Conservation (phyloP, 1,140 invertebrate genomes). For the Macrostomum lignano region DNA sequence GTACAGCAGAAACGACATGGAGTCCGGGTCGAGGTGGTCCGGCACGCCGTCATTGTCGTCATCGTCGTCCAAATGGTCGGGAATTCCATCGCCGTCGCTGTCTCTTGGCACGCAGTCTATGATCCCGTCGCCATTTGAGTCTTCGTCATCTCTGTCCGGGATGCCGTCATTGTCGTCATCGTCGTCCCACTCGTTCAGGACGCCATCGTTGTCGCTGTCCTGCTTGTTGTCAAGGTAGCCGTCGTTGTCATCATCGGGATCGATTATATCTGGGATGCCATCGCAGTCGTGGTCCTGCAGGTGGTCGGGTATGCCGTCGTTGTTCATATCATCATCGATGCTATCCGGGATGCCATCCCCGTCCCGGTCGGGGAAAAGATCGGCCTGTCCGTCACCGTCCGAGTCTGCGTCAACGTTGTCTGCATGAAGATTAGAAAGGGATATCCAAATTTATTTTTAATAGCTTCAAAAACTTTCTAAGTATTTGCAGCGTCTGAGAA, state of each 20-base stretch:
- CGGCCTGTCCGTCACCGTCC: conserved; percentile 4
- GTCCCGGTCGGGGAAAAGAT: conserved; percentile 4
- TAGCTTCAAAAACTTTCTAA: too few species aligned
- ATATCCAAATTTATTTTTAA: too few species aligned
- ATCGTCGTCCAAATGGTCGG: conserved; percentile 12
- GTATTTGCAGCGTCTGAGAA: too few species aligned
- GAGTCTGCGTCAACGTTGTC: conserved; percentile 1
- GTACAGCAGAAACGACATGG: conserved; percentile 5
- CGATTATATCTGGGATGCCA: conserved; percentile 12
- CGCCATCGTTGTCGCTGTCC: conserved; percentile 6
- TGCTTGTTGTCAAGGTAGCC: conserved; percentile 5
- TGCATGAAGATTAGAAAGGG: too few species aligned
- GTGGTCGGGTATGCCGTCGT: conserved; percentile 6
- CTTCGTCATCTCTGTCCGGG: conserved; percentile 8
- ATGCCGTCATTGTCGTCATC: conserved; percentile 7
- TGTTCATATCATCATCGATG: conserved; percentile 7
- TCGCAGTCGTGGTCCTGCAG: conserved; percentile 8
- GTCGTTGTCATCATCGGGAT: conserved; percentile 7
- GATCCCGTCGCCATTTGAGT: conserved; percentile 15
- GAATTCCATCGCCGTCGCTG: conserved; percentile 14
- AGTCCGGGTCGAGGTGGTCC: conserved; percentile 10
- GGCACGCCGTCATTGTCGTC: conserved; percentile 14
- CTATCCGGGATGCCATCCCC: conserved; percentile 6
- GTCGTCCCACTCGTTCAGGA: conserved; percentile 6
- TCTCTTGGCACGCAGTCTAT: conserved; percentile 13